Conservation (phyloP, 2,888 invertebrate genomes). For the Argyresthia goedartella region DNA sequence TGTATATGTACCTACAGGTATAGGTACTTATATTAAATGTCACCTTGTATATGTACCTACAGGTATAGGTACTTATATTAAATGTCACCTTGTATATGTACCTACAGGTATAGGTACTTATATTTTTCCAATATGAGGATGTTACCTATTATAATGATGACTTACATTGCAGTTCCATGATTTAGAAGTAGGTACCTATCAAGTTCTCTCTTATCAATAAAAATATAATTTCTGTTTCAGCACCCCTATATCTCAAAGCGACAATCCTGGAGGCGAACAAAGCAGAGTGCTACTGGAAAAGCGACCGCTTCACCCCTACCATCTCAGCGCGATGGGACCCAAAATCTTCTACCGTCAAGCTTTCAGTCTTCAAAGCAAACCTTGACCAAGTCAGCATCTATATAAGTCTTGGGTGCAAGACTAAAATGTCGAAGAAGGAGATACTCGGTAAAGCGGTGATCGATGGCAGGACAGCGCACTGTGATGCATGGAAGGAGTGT, state of each 20-base stretch:
- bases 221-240: conserved; percentile 32
- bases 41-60: too few relatives aligned
- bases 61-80: too few relatives aligned
- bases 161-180: too few relatives aligned
- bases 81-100: too few relatives aligned
- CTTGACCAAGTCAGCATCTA: conserved; percentile 75
- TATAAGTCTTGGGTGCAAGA: conserved; percentile 75
- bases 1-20: too few relatives aligned
- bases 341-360: conserved; percentile 73
- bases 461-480: conserved; percentile 69
- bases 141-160: not conserved
- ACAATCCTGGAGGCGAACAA: conserved; percentile 78
- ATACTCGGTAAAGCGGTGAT: conserved; percentile 76
- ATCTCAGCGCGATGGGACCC: conserved; percentile 83
- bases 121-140: too few relatives aligned
- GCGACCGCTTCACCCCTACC: conserved; percentile 79
- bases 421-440: conserved; percentile 77
- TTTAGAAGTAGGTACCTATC: too few relatives aligned
- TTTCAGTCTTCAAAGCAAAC: conserved; percentile 74
- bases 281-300: conserved; percentile 76
- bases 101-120: too few relatives aligned
- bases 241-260: conserved; percentile 82
- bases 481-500: conserved; percentile 75
- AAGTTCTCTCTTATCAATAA: too few relatives aligned
- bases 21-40: too few relatives aligned